A percentile compares a stretch with the other conserved stretches of the same genome.
Conservation (phyloP, 2,797 vertebrate genomes). For the Choloepus didactylus region DNA sequence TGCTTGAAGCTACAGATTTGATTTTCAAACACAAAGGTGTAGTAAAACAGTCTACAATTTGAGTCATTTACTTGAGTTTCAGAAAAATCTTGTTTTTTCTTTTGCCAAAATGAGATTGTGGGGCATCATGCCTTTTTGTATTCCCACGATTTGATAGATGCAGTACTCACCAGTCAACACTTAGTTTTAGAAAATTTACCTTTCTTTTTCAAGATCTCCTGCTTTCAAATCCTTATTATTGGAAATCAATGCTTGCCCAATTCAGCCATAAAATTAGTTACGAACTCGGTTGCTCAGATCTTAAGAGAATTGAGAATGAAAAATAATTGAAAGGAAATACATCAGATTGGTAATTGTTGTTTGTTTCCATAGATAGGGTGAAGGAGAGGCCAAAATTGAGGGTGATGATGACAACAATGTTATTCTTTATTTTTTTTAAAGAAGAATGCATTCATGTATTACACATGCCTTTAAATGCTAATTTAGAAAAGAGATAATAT, state of each 20-base stretch:
- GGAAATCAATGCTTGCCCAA: not conserved
- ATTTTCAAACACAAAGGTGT: conserved; percentile 27
- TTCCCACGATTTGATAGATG: not conserved
- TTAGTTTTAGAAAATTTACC: conserved; percentile 5
- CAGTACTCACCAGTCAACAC: not conserved
- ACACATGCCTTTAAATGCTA: not conserved
- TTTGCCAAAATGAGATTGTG: conserved; percentile 14
- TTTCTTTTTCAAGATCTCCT: not conserved
- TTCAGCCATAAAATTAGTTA: not conserved
- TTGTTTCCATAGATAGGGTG: not conserved
- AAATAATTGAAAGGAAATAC: not conserved
- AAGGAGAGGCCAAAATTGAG: not conserved
- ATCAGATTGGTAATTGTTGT: not conserved
- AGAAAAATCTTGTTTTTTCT: not conserved
- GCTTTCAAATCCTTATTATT: not conserved
- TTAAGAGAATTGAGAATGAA: not conserved
- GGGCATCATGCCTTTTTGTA: not conserved
- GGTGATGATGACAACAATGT: not conserved
- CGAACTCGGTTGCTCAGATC: not conserved
- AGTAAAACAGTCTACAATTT: not conserved
- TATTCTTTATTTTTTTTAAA: not conserved
- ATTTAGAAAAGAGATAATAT: not conserved
- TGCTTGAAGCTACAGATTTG: conserved; percentile 25
- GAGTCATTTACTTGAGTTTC: conserved; percentile 1
- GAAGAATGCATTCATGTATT: not conserved